phyloP scores from a whole-genome alignment of 2,888 invertebrate genomes.

The Oxytorus armatus region DNA sequence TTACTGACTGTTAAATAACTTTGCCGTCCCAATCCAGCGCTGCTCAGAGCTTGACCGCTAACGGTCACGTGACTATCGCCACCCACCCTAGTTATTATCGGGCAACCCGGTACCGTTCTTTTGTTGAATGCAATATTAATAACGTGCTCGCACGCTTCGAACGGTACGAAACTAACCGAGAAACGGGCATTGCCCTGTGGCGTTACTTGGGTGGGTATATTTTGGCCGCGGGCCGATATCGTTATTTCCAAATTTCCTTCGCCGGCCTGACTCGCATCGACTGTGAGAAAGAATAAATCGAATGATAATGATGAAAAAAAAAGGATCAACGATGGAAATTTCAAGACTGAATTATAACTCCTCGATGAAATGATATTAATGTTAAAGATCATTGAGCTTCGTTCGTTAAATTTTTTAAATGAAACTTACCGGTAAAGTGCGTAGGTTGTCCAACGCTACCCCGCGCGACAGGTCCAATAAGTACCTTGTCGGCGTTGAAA shows the following conservation, averaged over 20 bases:
- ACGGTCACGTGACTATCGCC: slow-evolving; percentile 87
- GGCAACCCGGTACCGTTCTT: slow-evolving; percentile 94
- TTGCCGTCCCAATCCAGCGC: slow-evolving; percentile 83
- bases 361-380: too few relatives aligned
- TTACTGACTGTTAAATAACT: slow-evolving; percentile 85
- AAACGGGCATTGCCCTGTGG: slow-evolving; percentile 96
- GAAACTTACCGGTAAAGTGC: slow-evolving; percentile 90
- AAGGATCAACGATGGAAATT: not conserved
- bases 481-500: slow-evolving; percentile 95
- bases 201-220: slow-evolving; percentile 98
- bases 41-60: slow-evolving; percentile 86
- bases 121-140: slow-evolving; percentile 99
- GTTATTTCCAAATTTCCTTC: slow-evolving; percentile 99
- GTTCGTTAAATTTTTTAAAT: not conserved
- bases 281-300: slow-evolving; percentile 82
- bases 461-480: slow-evolving; percentile 92
- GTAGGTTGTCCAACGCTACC: slow-evolving; percentile 95
- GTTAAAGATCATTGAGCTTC: too few relatives aligned
- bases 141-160: slow-evolving; percentile 96
- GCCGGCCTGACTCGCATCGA: slow-evolving; percentile 98
- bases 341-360: too few relatives aligned
- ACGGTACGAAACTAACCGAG: slow-evolving; percentile 98
- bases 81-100: slow-evolving; percentile 93
- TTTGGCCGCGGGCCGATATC: slow-evolving; percentile 95
- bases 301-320: not conserved